Evolutionary conservation across 2,797 vertebrate species (phyloP).

Genomic region (Craterocephalus amniculus): DNA sequence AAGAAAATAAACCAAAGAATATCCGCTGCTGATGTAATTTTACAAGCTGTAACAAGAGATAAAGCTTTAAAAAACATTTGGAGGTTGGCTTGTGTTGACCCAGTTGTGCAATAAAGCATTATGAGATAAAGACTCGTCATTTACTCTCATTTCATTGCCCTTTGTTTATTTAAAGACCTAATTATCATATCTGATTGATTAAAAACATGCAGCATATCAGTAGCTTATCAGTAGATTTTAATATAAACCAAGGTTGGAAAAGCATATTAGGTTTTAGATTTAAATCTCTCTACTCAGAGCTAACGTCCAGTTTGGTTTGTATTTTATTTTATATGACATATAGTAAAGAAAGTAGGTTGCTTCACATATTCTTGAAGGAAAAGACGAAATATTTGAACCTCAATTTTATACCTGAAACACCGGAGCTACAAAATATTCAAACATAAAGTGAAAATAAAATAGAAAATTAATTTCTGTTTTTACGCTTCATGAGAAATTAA

Average conservation of each 20-base stretch:
- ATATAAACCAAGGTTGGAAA: not conserved
- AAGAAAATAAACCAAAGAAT: slow-evolving; percentile 37
- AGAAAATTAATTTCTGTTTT: not conserved
- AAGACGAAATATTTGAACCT: slow-evolving; percentile 17
- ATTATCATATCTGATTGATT: slow-evolving; percentile 5
- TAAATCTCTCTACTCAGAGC: not conserved
- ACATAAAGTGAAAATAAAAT: not conserved
- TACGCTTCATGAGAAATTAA: slow-evolving; percentile 22
- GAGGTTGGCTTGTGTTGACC: slow-evolving; percentile 40
- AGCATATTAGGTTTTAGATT: not conserved
- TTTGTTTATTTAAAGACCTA: not conserved
- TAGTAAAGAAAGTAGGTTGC: no score
- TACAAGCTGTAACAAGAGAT: not conserved
- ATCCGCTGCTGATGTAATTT: slow-evolving; percentile 15
- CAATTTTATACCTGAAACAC: slow-evolving; percentile 21
- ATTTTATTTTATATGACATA: slow-evolving; percentile 19
- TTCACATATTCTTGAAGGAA: slow-evolving; percentile 37
- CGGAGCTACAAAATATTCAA: not conserved
- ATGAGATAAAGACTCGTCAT: slow-evolving; percentile 10
- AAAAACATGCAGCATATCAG: not conserved
- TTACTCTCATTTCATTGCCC: not conserved
- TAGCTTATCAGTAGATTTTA: not conserved
- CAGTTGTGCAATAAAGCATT: slow-evolving; percentile 48
- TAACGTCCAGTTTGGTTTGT: not conserved
- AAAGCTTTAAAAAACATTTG: slow-evolving; percentile 11